phyloP scores from a whole-genome alignment of 2,113 vertebrate species.

The Naja naja region DNA sequence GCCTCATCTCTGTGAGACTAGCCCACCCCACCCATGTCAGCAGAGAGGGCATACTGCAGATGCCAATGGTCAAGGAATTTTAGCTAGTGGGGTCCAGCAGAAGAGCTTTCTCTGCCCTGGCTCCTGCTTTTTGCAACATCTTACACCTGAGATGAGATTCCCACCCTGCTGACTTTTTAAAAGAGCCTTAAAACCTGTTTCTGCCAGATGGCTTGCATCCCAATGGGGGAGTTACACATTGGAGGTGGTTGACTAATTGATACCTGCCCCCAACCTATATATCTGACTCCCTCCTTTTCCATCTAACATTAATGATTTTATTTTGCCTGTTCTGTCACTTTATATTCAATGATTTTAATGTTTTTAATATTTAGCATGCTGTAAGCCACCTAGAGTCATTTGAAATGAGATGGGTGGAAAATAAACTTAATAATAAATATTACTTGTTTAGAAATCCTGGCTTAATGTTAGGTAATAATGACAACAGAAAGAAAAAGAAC shows the following conservation, averaged over 20 bases:
- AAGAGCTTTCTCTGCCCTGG: neutral
- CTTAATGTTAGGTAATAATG: neutral
- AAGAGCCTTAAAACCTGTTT: neutral
- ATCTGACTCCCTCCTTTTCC: neutral
- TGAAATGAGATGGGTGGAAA: neutral
- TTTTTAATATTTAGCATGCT: neutral
- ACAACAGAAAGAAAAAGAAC: neutral
- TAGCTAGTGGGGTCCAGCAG: neutral
- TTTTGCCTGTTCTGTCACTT: neutral
- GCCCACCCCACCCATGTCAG: neutral
- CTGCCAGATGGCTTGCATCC: neutral
- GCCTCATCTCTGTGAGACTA: neutral
- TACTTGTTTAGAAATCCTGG: neutral
- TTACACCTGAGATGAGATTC: no score
- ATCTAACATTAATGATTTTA: neutral
- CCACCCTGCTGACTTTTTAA: neutral
- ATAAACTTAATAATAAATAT: no score
- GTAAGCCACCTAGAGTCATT: neutral
- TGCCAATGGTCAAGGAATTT: neutral
- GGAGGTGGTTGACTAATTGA: neutral
- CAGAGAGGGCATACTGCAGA: neutral
- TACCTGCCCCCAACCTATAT: neutral
- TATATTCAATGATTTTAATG: neutral
- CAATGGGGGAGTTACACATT: neutral
- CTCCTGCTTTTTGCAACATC: no score